Evolutionary conservation across 2,888 invertebrate genomes (phyloP).

Genomic region (Dryocosmus kuriphilus): DNA sequence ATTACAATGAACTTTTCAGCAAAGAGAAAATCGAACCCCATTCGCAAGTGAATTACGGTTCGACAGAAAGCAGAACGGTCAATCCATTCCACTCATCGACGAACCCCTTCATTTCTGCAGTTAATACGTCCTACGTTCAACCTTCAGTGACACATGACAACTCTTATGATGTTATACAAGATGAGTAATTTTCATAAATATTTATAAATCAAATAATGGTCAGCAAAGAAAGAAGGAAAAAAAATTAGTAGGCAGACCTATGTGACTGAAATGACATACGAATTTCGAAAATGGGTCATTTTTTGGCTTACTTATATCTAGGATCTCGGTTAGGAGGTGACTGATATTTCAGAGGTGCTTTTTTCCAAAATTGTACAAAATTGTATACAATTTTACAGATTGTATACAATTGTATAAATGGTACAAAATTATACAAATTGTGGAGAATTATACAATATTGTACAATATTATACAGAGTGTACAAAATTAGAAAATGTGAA

Average conservation of each 20-base stretch:
- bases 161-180: constrained; percentile 80
- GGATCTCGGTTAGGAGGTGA: neutral
- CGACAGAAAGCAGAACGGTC: constrained; percentile 67
- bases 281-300: neutral
- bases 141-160: constrained; percentile 79
- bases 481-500: neutral
- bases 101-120: constrained; percentile 72
- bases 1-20: constrained; percentile 41
- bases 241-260: neutral
- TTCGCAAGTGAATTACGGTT: constrained; percentile 72
- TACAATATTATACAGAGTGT: neutral
- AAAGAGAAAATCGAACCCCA: constrained; percentile 64
- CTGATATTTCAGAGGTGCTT: neutral
- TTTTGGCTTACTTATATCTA: neutral
- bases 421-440: neutral
- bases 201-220: neutral
- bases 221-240: neutral
- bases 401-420: neutral
- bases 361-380: neutral
- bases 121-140: constrained; percentile 71
- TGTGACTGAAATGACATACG: neutral
- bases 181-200: constrained; percentile 70
- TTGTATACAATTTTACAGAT: neutral
- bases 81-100: constrained; percentile 73
- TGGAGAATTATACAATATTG: neutral